A percentile compares a stretch with the other conserved stretches of the same genome.
Conservation (phyloP, 53 echinoderm and acorn worm genomes). For the Hippasteria phrygiana region DNA sequence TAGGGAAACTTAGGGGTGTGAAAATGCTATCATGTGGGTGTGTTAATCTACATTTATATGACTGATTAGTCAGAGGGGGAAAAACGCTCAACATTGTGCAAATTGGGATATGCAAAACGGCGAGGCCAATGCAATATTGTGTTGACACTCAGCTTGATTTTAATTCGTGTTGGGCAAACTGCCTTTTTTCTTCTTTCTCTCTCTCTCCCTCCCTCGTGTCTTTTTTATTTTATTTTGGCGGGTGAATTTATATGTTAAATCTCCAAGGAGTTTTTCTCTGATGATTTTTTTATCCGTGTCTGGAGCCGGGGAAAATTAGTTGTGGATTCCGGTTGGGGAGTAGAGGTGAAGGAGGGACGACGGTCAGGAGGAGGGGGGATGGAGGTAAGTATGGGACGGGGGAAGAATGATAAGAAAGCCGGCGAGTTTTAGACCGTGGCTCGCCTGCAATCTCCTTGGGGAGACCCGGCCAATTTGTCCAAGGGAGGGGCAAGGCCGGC, state of each 20-base stretch:
- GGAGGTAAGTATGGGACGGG: neutral
- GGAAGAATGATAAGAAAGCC: neutral
- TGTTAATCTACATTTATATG: constrained; percentile 66
- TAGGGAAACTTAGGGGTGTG: constrained; percentile 35
- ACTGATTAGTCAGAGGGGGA: constrained; percentile 11
- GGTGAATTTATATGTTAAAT: neutral
- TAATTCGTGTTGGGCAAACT: constrained; percentile 48
- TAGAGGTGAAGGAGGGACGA: too few relatives aligned
- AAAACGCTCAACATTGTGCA: neutral
- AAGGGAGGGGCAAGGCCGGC: too few relatives aligned
- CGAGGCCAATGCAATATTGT: neutral
- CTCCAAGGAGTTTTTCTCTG: neutral
- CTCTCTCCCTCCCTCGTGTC: too few relatives aligned
- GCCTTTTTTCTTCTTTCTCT: neutral
- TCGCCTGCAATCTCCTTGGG: neutral
- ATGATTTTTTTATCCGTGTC: too few relatives aligned
- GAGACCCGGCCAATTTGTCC: too few relatives aligned
- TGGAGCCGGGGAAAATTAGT: too few relatives aligned
- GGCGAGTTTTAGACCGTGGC: neutral
- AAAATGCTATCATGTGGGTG: constrained; percentile 21
- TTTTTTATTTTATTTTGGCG: too few relatives aligned
- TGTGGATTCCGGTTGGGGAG: too few relatives aligned
- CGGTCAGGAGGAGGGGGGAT: too few relatives aligned
- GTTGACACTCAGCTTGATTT: constrained; percentile 19
- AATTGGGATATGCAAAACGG: constrained; percentile 13